phyloP scores from a whole-genome alignment of 2,113 vertebrate species.

The Anoplopoma fimbria region DNA sequence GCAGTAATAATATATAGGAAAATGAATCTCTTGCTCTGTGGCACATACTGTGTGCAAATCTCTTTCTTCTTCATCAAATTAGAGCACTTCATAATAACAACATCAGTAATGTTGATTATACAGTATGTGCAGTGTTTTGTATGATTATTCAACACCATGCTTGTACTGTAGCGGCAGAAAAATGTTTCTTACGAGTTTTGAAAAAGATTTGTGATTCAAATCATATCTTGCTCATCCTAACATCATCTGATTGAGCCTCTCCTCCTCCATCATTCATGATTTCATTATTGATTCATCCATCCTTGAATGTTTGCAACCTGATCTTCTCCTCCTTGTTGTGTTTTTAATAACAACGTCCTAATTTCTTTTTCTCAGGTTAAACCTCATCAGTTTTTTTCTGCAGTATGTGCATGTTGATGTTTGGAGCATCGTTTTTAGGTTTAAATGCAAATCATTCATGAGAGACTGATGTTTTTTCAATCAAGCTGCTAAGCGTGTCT shows the following conservation, averaged over 20 bases:
- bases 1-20: not conserved
- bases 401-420: not conserved
- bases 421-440: not conserved
- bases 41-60: not conserved
- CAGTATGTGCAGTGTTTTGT: not conserved
- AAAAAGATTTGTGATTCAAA: not conserved
- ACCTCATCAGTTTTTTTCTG: not conserved
- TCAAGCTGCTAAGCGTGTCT: conserved; percentile 25
- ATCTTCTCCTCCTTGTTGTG: conserved; percentile 11
- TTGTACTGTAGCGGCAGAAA: not conserved
- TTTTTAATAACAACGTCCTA: not conserved
- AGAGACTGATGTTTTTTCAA: conserved; percentile 25
- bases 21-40: not conserved
- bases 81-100: not conserved
- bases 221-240: not conserved
- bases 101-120: not conserved
- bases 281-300: conserved; percentile 10
- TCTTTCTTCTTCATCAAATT: not conserved
- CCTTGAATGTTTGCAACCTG: conserved; percentile 15
- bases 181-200: not conserved
- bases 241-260: not conserved
- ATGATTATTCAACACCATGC: not conserved
- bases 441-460: conserved; percentile 15
- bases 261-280: not conserved
- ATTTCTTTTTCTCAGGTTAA: not conserved